Evolutionary conservation across 1,140 invertebrate genomes (phyloP).

Genomic region (Drosophila chauvacae): DNA sequence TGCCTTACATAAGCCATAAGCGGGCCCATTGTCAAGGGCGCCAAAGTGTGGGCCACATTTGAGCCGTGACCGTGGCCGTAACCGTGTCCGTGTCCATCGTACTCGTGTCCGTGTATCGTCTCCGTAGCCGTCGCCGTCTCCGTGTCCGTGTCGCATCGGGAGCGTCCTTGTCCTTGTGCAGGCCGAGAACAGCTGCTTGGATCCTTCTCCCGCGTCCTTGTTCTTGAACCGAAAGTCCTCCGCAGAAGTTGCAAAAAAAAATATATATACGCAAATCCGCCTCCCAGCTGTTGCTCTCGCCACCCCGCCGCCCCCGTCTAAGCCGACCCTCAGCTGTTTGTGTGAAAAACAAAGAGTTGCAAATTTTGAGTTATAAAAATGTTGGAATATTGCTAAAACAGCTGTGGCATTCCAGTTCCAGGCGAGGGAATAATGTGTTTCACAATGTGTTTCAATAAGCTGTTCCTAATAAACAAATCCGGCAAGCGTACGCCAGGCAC

Average conservation of each 20-base stretch:
- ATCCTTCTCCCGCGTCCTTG: constrained; percentile 46
- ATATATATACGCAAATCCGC: constrained; percentile 11
- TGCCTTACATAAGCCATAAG: constrained; percentile 49
- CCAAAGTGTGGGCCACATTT: constrained; percentile 54
- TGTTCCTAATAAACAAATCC: constrained; percentile 64
- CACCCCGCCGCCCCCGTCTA: neutral
- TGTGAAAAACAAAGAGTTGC: neutral
- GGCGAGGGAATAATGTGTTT: constrained; percentile 1
- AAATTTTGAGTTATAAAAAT: constrained; percentile 7
- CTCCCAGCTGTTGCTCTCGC: constrained; percentile 45
- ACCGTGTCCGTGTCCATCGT: constrained; percentile 25
- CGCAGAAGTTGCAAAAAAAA: neutral
- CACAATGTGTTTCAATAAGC: constrained; percentile 71
- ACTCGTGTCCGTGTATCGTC: constrained; percentile 31
- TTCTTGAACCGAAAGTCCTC: constrained; percentile 37
- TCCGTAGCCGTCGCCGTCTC: neutral
- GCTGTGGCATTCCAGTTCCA: constrained; percentile 27
- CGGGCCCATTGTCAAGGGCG: constrained; percentile 56
- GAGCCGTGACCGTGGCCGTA: constrained; percentile 50
- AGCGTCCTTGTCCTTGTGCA: constrained; percentile 79
- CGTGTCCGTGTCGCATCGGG: constrained; percentile 18
- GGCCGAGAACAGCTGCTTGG: constrained; percentile 77
- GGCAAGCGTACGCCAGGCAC: constrained; percentile 23
- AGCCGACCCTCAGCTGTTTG: constrained; percentile 38
- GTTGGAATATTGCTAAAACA: constrained; percentile 32